phyloP scores from a whole-genome alignment of 2,888 invertebrate genomes.

The Willowsia nigromaculata region DNA sequence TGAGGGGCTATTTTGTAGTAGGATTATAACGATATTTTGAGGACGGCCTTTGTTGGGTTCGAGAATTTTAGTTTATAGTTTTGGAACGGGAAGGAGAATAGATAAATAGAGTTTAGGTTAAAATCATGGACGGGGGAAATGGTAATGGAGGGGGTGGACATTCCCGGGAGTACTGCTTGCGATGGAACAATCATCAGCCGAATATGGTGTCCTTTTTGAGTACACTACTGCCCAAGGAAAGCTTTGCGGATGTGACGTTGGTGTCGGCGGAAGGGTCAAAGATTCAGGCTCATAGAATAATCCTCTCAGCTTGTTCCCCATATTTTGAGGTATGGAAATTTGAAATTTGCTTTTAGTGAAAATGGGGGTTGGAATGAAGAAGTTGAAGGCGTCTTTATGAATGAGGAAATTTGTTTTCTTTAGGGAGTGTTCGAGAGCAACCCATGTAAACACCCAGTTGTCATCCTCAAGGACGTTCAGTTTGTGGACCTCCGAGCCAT shows the following conservation, averaged over 20 bases:
- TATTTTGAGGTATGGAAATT: conserved; percentile 95
- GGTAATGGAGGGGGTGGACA: conserved; percentile 40
- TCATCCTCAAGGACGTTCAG: conserved; percentile 80
- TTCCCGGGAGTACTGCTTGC: conserved; percentile 85
- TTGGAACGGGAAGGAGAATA: not conserved
- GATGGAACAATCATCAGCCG: conserved; percentile 97
- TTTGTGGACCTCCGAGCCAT: conserved; percentile 80
- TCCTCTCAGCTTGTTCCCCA: conserved; percentile 94
- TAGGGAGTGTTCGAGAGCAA: conserved; percentile 79
- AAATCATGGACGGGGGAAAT: conserved; percentile 51
- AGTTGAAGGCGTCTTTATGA: too few relatives aligned
- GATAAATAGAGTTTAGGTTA: not conserved
- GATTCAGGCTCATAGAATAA: conserved; percentile 93
- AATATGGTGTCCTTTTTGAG: conserved; percentile 96
- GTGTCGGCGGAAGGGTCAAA: conserved; percentile 92
- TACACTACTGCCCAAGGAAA: conserved; percentile 89
- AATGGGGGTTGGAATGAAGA: not conserved
- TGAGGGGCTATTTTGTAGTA: too few relatives aligned
- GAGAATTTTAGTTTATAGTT: too few relatives aligned
- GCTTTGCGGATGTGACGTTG: conserved; percentile 92
- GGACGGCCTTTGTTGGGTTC: too few relatives aligned
- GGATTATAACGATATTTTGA: too few relatives aligned
- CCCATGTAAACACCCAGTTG: conserved; percentile 80
- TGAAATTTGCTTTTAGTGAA: not conserved
- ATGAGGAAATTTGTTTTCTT: not conserved